Evolutionary conservation across 2,888 invertebrate genomes (phyloP).

Genomic region (Dione vanillae): DNA sequence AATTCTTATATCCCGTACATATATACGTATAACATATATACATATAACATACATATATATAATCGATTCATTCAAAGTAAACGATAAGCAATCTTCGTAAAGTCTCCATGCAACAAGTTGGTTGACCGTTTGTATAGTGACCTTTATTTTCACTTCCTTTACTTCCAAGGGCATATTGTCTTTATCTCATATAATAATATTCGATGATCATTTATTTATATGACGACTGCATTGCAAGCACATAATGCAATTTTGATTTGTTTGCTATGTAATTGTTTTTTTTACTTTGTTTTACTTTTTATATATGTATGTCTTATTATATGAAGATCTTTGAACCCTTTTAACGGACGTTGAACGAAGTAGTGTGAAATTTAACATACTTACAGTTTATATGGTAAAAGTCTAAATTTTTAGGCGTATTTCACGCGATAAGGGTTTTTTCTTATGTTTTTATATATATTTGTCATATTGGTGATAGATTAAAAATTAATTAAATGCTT

Average conservation of each 20-base stretch:
- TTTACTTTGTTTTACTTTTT: not conserved
- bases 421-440: too few species aligned
- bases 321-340: too few species aligned
- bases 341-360: too few species aligned
- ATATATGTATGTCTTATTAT: too few species aligned
- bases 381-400: too few species aligned
- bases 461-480: too few species aligned
- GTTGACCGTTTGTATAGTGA: slow-evolving; percentile 27
- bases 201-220: slow-evolving; percentile 13
- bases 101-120: slow-evolving; percentile 18
- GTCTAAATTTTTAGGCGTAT: too few species aligned
- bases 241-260: not conserved
- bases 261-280: not conserved
- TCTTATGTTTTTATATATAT: too few species aligned
- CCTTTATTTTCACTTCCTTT: slow-evolving; percentile 26
- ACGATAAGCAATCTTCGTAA: not conserved
- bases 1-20: too few species aligned
- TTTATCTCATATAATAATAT: slow-evolving; percentile 14
- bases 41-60: not conserved
- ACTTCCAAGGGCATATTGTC: slow-evolving; percentile 18
- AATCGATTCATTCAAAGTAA: slow-evolving; percentile 13
- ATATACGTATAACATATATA: too few species aligned
- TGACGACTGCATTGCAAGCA: not conserved
- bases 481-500: too few species aligned
- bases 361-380: too few species aligned